Evolutionary conservation across 2,113 vertebrate species (phyloP).

Genomic region (Pimephales promelas): DNA sequence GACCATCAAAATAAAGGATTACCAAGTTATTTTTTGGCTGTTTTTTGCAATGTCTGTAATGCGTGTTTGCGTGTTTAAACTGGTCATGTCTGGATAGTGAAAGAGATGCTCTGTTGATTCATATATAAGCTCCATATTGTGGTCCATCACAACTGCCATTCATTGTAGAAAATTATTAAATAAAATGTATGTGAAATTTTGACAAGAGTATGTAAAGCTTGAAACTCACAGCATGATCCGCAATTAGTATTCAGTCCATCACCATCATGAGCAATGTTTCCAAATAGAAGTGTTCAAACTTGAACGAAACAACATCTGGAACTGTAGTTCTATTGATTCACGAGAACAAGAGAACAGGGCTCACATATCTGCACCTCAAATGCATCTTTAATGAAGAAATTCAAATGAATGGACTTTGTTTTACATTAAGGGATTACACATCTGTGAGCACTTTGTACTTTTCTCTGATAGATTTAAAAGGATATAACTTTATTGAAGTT

Average conservation of each 20-base stretch:
- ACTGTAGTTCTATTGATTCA: conserved; percentile 24
- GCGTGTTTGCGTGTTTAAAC: not conserved
- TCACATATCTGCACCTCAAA: conserved; percentile 52
- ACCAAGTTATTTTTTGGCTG: too few species aligned
- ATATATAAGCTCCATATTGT: conserved; percentile 5
- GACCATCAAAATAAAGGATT: too few species aligned
- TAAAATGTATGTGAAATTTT: not conserved
- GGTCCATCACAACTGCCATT: conserved; percentile 1
- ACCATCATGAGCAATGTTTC: not conserved
- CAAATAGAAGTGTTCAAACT: not conserved
- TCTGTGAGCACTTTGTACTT: conserved; percentile 54
- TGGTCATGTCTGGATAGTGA: not conserved
- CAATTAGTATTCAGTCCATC: conserved; percentile 20
- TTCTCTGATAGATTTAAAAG: conserved; percentile 61
- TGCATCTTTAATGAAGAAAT: conserved; percentile 59
- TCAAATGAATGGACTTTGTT: conserved; percentile 59
- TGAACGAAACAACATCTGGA: conserved; percentile 34
- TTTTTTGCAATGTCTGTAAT: not conserved
- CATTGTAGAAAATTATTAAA: not conserved
- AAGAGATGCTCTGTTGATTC: not conserved
- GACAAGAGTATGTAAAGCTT: not conserved
- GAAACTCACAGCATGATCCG: not conserved
- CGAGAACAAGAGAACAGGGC: conserved; percentile 1
- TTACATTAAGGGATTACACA: conserved; percentile 58
- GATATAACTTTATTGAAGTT: conserved; percentile 61